Conservation (phyloP, 2,113 vertebrate species). For the Anoplopoma fimbria region DNA sequence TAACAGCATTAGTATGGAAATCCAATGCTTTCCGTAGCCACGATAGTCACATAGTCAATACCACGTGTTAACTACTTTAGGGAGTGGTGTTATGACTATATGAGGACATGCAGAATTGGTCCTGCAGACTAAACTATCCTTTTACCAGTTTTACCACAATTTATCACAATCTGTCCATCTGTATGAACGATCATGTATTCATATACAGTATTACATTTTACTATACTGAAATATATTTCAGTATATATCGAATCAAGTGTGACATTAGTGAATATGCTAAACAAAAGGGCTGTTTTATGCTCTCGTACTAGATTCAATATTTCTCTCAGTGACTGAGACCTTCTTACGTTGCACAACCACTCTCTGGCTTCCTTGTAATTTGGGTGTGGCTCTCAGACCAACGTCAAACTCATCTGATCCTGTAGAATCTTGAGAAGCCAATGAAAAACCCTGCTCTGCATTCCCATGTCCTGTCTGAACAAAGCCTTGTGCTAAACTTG, state of each 20-base stretch:
- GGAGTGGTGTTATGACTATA: not conserved
- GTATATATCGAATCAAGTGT: not conserved
- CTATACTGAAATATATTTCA: not conserved
- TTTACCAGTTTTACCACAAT: slow-evolving; percentile 1
- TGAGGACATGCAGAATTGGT: not conserved
- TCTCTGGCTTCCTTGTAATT: slow-evolving; percentile 58
- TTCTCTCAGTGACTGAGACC: slow-evolving; percentile 74
- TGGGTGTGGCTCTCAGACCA: slow-evolving; percentile 46
- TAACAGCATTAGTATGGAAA: not conserved
- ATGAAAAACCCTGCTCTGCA: slow-evolving; percentile 35
- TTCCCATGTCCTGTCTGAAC: slow-evolving; percentile 24
- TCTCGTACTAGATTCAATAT: slow-evolving; percentile 61
- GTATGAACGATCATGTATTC: not conserved
- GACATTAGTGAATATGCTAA: not conserved
- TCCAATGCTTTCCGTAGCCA: not conserved
- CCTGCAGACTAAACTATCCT: not conserved
- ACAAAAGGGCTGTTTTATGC: slow-evolving; percentile 39
- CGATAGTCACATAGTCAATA: not conserved
- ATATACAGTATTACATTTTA: slow-evolving; percentile 1
- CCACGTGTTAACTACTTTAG: not conserved
- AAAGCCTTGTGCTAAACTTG: slow-evolving; percentile 27
- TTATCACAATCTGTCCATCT: not conserved
- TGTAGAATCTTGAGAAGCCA: slow-evolving; percentile 33
- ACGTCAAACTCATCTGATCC: slow-evolving; percentile 60
- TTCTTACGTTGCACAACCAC: slow-evolving; percentile 76